phyloP scores from a whole-genome alignment of 2,888 invertebrate species.

The Cryptophagus acutangulus region DNA sequence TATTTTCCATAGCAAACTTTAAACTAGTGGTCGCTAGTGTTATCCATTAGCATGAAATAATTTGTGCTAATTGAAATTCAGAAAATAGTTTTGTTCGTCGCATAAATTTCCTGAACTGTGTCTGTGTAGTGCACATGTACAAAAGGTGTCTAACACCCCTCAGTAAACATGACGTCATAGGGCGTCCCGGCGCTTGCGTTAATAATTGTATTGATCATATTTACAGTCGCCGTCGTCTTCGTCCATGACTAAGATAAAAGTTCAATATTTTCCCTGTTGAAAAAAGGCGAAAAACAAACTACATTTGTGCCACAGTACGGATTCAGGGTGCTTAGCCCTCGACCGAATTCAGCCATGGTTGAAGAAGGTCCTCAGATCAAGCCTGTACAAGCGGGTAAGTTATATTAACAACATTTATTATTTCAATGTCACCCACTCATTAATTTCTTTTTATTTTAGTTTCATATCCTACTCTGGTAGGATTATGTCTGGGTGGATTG shows the following conservation, averaged over 20 bases:
- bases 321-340: too few species aligned
- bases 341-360: constrained; percentile 41
- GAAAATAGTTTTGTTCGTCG: too few species aligned
- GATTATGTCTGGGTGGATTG: constrained; percentile 58
- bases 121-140: too few species aligned
- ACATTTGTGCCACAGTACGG: too few species aligned
- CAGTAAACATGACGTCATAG: constrained; percentile 1
- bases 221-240: constrained; percentile 16
- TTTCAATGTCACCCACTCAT: constrained; percentile 1
- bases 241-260: constrained; percentile 31
- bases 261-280: too few species aligned
- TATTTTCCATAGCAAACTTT: too few species aligned
- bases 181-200: constrained; percentile 26
- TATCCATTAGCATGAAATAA: too few species aligned
- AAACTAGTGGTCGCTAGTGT: too few species aligned
- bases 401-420: not conserved
- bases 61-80: too few species aligned
- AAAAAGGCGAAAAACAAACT: too few species aligned
- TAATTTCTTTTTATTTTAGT: constrained; percentile 31
- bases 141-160: too few species aligned
- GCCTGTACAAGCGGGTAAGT: constrained; percentile 53
- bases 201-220: constrained; percentile 29
- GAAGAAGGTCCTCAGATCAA: constrained; percentile 58
- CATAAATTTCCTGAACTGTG: too few species aligned
- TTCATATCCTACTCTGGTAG: constrained; percentile 52